phyloP scores from a whole-genome alignment of 2,797 vertebrate genomes.

The Gouania willdenowi region DNA sequence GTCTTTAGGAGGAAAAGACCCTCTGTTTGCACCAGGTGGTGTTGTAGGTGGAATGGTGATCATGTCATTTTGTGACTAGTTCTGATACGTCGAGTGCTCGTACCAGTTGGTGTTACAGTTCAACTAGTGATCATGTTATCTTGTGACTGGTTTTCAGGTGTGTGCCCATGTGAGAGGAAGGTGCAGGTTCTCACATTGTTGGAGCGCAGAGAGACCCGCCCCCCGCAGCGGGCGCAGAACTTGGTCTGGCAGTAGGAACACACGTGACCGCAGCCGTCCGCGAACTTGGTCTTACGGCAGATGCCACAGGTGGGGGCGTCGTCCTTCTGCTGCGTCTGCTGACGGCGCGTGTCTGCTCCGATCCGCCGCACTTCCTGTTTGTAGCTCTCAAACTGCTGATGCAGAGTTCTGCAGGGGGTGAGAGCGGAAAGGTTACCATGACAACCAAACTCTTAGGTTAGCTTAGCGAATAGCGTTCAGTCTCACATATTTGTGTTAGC shows the following conservation, averaged over 20 bases:
- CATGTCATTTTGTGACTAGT: no score
- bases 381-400: conserved; percentile 94
- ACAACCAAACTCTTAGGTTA: no score
- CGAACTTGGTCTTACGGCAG: conserved; percentile 93
- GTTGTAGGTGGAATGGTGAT: no score
- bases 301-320: conserved; percentile 90
- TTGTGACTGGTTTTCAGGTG: no score
- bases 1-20: no score
- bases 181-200: conserved; percentile 82
- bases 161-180: no score
- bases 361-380: conserved; percentile 94
- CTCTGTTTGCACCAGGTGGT: no score
- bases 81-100: no score
- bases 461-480: no score
- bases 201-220: conserved; percentile 87
- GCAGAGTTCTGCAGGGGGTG: conserved; percentile 80
- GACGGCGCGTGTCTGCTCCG: conserved; percentile 85
- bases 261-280: conserved; percentile 88
- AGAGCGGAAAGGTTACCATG: background rate
- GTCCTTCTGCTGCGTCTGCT: conserved; percentile 80
- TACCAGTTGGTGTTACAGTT: no score
- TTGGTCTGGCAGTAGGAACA: conserved; percentile 94
- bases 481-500: no score
- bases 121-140: no score
- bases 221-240: conserved; percentile 93